Percentiles rank a stretch among this genome's conserved stretches.
phyloP scores from a whole-genome alignment of 2,113 vertebrate species.

The Coptodon rendalli region DNA sequence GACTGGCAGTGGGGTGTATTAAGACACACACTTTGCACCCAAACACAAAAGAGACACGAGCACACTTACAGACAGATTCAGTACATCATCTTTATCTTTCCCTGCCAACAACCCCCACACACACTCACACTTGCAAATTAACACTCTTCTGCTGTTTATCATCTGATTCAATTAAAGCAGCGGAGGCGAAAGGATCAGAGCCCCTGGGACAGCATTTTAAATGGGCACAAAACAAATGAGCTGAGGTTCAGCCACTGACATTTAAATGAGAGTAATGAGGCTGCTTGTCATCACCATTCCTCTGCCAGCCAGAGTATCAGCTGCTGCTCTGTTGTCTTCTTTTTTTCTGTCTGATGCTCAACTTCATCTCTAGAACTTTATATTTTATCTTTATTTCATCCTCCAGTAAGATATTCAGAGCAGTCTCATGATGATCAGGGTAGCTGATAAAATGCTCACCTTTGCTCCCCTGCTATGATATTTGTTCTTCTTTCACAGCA shows the following conservation, averaged over 20 bases:
- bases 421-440: background rate
- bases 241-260: conserved; percentile 56
- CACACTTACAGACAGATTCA: background rate
- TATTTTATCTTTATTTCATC: background rate
- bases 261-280: conserved; percentile 66
- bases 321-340: background rate
- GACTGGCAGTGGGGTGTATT: background rate
- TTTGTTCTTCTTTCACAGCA: conserved; percentile 25
- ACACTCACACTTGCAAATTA: conserved; percentile 36
- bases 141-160: conserved; percentile 50
- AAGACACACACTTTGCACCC: background rate
- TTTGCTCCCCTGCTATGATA: background rate
- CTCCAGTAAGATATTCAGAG: background rate
- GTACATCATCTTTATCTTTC: conserved; percentile 37
- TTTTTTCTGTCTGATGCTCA: background rate
- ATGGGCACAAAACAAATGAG: conserved; percentile 52
- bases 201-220: conserved; percentile 39
- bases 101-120: conserved; percentile 2
- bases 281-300: conserved; percentile 27
- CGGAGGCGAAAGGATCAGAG: conserved; percentile 33
- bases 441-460: background rate
- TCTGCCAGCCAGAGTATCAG: background rate
- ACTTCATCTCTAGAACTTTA: background rate
- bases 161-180: conserved; percentile 55
- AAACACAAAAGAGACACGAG: background rate